Evolutionary conservation across 2,797 vertebrate genomes (phyloP).

Genomic region (Mustela erminea): DNA sequence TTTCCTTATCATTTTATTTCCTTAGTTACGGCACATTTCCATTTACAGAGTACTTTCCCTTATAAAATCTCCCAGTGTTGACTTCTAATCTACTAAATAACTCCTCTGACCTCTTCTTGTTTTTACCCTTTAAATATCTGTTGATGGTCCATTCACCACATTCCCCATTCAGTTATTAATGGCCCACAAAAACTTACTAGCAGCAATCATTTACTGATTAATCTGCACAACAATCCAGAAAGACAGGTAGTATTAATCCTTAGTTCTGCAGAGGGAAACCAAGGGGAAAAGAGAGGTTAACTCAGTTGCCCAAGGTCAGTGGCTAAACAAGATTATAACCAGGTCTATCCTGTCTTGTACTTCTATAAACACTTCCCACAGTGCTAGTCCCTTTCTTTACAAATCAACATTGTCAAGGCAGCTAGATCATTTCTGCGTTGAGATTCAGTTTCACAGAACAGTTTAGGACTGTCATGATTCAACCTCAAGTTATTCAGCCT

Average conservation of each 20-base stretch:
- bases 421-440: not conserved
- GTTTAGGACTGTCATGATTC: slow-evolving; percentile 16
- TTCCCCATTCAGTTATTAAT: slow-evolving; percentile 80
- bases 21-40: slow-evolving; percentile 77
- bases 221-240: slow-evolving; percentile 75
- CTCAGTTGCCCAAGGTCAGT: slow-evolving; percentile 59
- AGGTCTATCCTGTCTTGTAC: not conserved
- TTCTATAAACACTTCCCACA: not conserved
- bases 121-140: slow-evolving; percentile 74
- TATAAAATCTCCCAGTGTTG: slow-evolving; percentile 67
- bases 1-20: slow-evolving; percentile 69
- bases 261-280: slow-evolving; percentile 56
- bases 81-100: slow-evolving; percentile 72
- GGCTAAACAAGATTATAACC: slow-evolving; percentile 54
- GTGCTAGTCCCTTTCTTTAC: not conserved
- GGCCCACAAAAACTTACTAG: slow-evolving; percentile 75
- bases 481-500: slow-evolving; percentile 26
- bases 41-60: slow-evolving; percentile 68
- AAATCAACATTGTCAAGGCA: not conserved
- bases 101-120: slow-evolving; percentile 71
- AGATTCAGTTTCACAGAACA: not conserved
- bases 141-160: slow-evolving; percentile 76
- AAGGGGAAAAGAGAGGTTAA: slow-evolving; percentile 70
- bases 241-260: slow-evolving; percentile 78
- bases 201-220: slow-evolving; percentile 82